Percentiles rank a stretch among this genome's conserved stretches.
These are phyloP conservation scores for Plebejus melissa DNA, from an alignment of 2,888 invertebrate genomes.

Conservation along the genomic window DNA sequence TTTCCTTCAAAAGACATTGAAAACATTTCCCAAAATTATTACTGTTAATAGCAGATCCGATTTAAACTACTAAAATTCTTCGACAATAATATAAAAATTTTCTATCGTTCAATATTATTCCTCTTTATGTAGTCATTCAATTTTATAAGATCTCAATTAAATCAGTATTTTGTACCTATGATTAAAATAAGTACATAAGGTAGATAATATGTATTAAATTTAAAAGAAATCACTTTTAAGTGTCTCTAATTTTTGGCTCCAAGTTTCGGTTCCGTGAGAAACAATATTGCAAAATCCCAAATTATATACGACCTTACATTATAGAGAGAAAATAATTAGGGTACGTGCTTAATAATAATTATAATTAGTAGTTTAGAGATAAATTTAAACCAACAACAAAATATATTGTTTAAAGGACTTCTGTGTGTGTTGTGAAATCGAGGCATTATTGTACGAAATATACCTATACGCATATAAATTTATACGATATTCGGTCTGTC, in stretches of 20 bases:
- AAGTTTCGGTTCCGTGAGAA: conserved; percentile 15
- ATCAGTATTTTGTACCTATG: too few relatives aligned
- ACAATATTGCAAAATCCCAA: conserved; percentile 5
- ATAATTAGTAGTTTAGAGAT: conserved; percentile 3
- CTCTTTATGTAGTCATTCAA: too few relatives aligned
- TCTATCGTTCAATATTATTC: too few relatives aligned
- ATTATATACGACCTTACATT: conserved; percentile 23
- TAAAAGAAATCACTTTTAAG: not conserved
- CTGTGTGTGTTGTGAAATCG: not conserved
- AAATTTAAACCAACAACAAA: not conserved
- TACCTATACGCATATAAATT: too few relatives aligned
- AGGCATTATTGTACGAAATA: not conserved
- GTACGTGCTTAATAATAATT: not conserved
- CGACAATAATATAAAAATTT: too few relatives aligned
- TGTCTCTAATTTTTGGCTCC: conserved; percentile 17
- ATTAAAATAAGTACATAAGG: not conserved
- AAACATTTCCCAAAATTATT: not conserved
- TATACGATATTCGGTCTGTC: too few relatives aligned
- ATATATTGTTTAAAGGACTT: not conserved
- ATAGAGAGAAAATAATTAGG: conserved; percentile 12
- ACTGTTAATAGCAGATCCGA: not conserved
- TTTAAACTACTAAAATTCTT: not conserved
- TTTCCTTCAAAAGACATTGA: too few relatives aligned
- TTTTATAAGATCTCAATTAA: too few relatives aligned
- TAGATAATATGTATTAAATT: not conserved